Evolutionary conservation across 1,140 invertebrate species (phyloP), one percentile per base, ranked within the genome.

Genomic region (Zaprionus kolodkinae): DNA sequence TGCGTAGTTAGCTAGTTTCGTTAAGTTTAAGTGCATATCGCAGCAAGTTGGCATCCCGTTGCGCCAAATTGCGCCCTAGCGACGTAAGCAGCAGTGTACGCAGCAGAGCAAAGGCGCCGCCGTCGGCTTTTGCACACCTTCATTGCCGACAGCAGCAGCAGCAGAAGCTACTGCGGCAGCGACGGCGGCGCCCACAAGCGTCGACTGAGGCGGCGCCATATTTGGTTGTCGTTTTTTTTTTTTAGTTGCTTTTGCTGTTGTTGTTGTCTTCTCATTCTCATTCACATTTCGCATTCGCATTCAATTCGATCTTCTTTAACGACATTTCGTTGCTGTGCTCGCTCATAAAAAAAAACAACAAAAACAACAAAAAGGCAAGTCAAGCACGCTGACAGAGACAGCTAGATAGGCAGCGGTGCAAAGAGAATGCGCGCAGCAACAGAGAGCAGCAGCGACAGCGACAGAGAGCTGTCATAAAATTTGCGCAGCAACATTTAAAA

Each of bases 251-350:
- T 21, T 60, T 75, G 57, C 30, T 74, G 50, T 38, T 48, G 36
- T 25, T 59, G n/a, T 61, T 15, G 12, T 57, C 40, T 33, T 52
- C 30, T 67, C 38, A 82, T 88, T 79, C 83, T 79, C 68, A 78
- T 78, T 76, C 76, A 78, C 68, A 65, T 73, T 76, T 76, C 77
- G 64, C 61, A 76, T 70, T 72, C 63, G 63, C 77, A 84, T 80
- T 83, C 73, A 77, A 84, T 80, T 89, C 75, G 81, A 89, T 89
- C 81, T 89, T 85, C 75, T 89, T 89, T 81, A 75, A 78, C 62
- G 81, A 85, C 82, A 76, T 77, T 81, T 76, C 66, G 70, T 87
- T 56, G 77, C 72, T 64, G 45, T 64, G 67, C 57, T 21, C 56
- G 59, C 63, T 59, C 68, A 76, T 66, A 69, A 78, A 84, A 60